Conservation (phyloP, 1,140 invertebrate genomes). For the Pachypsylla venusta region DNA sequence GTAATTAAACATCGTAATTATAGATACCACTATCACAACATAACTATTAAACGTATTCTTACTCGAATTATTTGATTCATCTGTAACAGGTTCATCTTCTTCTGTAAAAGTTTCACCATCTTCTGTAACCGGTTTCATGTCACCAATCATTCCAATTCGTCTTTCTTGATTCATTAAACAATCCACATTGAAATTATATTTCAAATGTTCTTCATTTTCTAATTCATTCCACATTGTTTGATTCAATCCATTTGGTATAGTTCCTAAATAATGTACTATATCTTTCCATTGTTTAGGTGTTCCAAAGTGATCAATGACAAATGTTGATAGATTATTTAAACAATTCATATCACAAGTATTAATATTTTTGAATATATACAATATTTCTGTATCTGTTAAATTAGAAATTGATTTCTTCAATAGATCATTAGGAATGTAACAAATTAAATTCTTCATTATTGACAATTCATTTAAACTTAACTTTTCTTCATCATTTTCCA, state of each 20-base stretch:
- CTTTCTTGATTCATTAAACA: no score
- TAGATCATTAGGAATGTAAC: not conserved
- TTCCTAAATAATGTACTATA: not conserved
- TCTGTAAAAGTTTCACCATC: no score
- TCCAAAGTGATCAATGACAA: not conserved
- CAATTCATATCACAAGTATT: not conserved
- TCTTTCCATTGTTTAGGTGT: not conserved
- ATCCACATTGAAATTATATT: no score
- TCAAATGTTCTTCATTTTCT: not conserved
- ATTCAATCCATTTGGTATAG: not conserved
- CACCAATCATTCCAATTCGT: no score
- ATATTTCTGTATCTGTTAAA: not conserved
- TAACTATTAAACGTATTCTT: no score
- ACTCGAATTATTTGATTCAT: no score
- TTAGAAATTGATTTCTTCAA: not conserved
- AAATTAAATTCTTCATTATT: not conserved
- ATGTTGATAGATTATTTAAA: not conserved
- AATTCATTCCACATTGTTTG: conserved; percentile 1
- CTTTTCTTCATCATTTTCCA: not conserved
- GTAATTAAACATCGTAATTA: no score
- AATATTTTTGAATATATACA: not conserved
- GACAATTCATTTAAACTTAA: not conserved
- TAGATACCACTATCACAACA: no score
- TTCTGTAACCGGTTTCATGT: no score
- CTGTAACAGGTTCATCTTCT: no score